Base-by-base conservation (phyloP, 2,888 invertebrate species). In the Branchipolynoe longqiensis region DNA sequence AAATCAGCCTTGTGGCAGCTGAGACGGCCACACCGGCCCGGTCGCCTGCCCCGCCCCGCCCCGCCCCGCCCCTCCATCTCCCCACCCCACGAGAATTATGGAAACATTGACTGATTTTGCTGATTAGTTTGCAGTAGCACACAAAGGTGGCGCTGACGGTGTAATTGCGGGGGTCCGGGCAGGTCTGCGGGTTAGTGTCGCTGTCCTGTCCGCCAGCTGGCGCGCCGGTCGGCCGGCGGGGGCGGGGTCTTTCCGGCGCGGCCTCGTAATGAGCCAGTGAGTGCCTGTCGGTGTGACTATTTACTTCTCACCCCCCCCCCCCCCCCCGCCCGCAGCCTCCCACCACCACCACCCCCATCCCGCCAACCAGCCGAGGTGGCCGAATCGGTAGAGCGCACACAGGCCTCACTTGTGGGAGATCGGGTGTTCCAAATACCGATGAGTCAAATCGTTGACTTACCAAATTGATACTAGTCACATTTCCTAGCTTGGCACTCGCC, bases 151-250 rank as follows among this genome's bases (percentile, higher is more conserved):
- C 36, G 6, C 36, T 33, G 38, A 31, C 14, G 69, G 69, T 38
- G 38, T 69, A 69, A 69, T 69, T 36, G 48, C 18, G 48, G 8
- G 48, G 48, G 48, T 48, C 8, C 22, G 36, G 33, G 69, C 36
- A 14, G 69, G 33, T 12, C 18, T 14, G 3, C 22, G 62, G 69
- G 36, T 33, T 69, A 69, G 69, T 12, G 18, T 38, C 36, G 4
- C 33, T n/a, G n/a, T n/a, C 38, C 33, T 38, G 38, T 36, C 69
- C 69, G 36, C 69, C 69, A 69, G 69, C 69, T 69, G 69, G 69
- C 69, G 69, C 69, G 33, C 14, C 36, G 18, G 38, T 69, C 4
- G 69, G 18, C 25, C n/a, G 69, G 18, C 14, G 18, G 36, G 33
- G 69, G 36, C 33, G n/a, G 33, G n/a, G 36, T 33, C 33, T 38